Base-by-base conservation (phyloP, 1,140 invertebrate species). In the Ladona fulva region DNA sequence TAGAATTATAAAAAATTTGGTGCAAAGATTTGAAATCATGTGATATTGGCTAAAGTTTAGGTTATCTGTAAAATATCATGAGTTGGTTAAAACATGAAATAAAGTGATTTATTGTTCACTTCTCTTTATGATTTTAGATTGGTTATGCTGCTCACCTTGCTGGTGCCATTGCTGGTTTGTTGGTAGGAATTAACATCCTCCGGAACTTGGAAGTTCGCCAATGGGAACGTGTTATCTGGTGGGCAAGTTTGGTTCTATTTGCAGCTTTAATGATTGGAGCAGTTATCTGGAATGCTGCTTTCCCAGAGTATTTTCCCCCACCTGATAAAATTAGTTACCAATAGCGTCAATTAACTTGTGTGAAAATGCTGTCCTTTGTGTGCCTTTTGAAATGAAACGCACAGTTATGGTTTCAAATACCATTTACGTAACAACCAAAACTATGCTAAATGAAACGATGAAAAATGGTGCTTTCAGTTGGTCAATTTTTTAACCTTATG, bases 121-220 rank as follows among this genome's bases (percentile, higher is more conserved):
- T 37, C 29, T 37, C 37, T 37, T 8, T 5, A 37, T 37, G 79
- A 77, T 80, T 82, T 75, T 78, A 93, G 83, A 92, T 95, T 76
- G 94, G 94, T 19, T 97, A 98, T 83, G 92, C 92, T 7, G 96
- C 96, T 14, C 97, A 98, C 86, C 85, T 97, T 24, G 93, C 91
- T 76, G 95, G 95, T 37, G 95, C 94, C 5, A 79, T 96, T 5
- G 94, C 94, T 24, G 96, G 96, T n/a, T 87, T 99, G 1, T 88
- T 98, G 1, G 92, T 99, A 24, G 97, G 97, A n/a, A 92, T 98
- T 74, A 92, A 94, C 37, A 91, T 96, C 0, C 87, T 99, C 0
- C 89, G 94, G 25, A 99, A 99, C 87, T 87, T 99, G 3, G 90
- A 94, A 83, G 92, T 95, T 77, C 90, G 91, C 76, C 90, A 89